A percentile compares a stretch with the other conserved stretches of the same genome.
These are phyloP conservation scores for Synanthedon tipuliformis DNA, from an alignment of 2,888 invertebrate species.

Conservation along the genomic window DNA sequence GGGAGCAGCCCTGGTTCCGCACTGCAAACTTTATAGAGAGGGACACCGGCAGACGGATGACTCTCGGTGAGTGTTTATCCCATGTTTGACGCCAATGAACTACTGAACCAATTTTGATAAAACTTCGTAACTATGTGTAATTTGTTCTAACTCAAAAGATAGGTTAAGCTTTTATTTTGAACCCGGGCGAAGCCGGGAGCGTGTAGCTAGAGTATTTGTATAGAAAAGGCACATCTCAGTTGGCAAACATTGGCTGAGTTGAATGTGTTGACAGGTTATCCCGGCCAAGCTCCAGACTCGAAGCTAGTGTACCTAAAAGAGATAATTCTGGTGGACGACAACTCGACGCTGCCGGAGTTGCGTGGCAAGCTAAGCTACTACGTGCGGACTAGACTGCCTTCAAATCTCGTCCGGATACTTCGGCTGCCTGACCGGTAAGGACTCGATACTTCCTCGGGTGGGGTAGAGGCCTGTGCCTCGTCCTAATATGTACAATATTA, in stretches of 20 bases:
- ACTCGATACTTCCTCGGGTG: conserved; percentile 39
- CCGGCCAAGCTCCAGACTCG: conserved; percentile 52
- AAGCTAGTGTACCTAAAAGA: conserved; percentile 78
- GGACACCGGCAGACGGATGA: conserved; percentile 31
- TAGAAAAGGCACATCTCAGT: too few species aligned
- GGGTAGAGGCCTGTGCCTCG: too few species aligned
- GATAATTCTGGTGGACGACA: conserved; percentile 95
- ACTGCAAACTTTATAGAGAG: conserved; percentile 37
- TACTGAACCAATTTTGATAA: too few species aligned
- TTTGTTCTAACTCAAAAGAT: too few species aligned
- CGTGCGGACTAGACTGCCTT: conserved; percentile 76
- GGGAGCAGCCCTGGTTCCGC: conserved; percentile 41
- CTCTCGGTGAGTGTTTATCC: conserved; percentile 25
- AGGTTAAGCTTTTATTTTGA: too few species aligned
- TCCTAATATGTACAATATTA: too few species aligned
- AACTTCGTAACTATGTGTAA: too few species aligned
- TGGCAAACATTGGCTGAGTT: too few species aligned
- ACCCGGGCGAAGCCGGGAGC: too few species aligned
- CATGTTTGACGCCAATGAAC: too few species aligned
- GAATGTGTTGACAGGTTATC: conserved; percentile 31
- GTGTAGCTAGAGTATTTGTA: too few species aligned
- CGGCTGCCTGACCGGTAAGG: conserved; percentile 77
- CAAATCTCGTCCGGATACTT: conserved; percentile 73
- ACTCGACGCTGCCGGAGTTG: conserved; percentile 81
- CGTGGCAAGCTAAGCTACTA: conserved; percentile 84